Conservation (phyloP, 2,113 vertebrate genomes). For the Petroica traversi region DNA sequence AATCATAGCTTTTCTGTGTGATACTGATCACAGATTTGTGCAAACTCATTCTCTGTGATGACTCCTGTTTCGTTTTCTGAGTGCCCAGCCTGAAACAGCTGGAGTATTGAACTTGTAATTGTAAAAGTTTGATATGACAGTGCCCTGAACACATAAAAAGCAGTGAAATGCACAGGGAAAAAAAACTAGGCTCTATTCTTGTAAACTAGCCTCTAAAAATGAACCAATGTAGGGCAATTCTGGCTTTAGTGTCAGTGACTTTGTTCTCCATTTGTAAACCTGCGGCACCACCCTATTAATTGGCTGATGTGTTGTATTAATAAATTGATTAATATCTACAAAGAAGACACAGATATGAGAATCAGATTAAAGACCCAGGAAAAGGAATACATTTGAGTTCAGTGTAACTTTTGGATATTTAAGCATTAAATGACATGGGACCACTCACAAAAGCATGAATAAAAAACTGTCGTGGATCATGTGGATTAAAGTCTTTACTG, state of each 20-base stretch:
- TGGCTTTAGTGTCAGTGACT: neutral
- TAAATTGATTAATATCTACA: neutral
- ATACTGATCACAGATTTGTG: neutral
- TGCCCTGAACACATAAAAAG: neutral
- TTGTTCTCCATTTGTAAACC: neutral
- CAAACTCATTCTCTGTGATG: neutral
- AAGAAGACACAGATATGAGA: neutral
- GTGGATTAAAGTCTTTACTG: neutral
- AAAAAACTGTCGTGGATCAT: neutral
- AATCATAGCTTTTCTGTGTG: neutral
- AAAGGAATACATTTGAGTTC: neutral
- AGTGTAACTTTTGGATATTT: neutral
- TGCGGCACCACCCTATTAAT: neutral
- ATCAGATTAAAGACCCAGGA: neutral
- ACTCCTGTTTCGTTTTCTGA: neutral
- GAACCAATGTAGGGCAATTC: neutral
- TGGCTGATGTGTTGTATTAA: neutral
- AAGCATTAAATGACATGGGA: neutral
- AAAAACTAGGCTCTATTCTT: neutral
- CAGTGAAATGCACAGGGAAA: neutral
- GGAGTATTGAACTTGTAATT: neutral
- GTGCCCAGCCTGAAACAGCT: neutral
- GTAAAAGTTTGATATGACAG: neutral
- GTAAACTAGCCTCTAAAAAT: neutral
- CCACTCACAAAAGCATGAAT: neutral